Conservation (phyloP, 1,140 invertebrate genomes). For the Nasonia longicornis region DNA sequence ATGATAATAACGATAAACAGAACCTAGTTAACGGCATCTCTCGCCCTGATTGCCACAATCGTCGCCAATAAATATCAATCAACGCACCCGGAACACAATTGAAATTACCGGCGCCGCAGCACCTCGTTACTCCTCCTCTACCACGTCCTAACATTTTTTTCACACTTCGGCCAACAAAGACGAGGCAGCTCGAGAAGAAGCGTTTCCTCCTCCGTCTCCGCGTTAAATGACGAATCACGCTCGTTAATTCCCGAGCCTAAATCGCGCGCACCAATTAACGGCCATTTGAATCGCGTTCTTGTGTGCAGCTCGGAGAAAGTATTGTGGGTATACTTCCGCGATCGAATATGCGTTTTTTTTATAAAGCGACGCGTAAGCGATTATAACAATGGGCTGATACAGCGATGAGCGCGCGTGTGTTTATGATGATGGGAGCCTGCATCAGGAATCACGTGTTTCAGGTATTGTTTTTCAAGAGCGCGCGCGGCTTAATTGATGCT, state of each 20-base stretch:
- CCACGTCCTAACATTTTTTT: not conserved
- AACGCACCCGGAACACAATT: not conserved
- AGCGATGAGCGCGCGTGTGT: not conserved
- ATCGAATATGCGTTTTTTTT: slow-evolving; percentile 24
- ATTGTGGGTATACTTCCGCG: slow-evolving; percentile 15
- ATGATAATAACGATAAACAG: not conserved
- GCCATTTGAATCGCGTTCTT: not conserved
- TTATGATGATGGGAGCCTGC: not conserved
- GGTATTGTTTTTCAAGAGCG: not conserved
- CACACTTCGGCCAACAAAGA: not conserved
- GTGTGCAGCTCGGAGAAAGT: slow-evolving; percentile 1
- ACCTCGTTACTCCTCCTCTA: not conserved
- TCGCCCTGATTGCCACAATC: not conserved
- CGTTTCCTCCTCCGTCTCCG: not conserved
- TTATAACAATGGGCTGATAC: not conserved
- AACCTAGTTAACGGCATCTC: not conserved
- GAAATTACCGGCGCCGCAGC: not conserved
- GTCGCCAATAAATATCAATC: not conserved
- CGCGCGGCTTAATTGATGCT: not conserved
- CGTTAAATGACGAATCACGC: slow-evolving; percentile 37
- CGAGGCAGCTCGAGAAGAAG: not conserved
- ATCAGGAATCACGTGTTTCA: not conserved
- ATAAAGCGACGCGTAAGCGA: not conserved
- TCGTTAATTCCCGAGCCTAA: slow-evolving; percentile 32
- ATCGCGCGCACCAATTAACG: not conserved